Evolutionary conservation across 92 coral and sea anemone species (phyloP), one percentile per base, ranked within the genome.

Genomic region (Palythoa caribaeorum): DNA sequence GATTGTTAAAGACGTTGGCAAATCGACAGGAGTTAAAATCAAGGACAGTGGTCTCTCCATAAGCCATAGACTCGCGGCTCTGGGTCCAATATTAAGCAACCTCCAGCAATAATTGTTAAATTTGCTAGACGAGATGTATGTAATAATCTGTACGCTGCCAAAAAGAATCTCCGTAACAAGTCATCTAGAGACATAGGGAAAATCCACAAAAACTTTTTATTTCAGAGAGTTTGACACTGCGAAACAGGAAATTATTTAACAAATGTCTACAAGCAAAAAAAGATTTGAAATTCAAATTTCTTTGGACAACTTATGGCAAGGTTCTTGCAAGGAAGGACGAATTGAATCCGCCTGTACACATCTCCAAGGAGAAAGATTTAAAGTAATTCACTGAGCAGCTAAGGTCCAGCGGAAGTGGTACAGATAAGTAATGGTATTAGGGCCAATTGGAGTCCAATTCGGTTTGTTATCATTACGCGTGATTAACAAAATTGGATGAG

Each of bases 1-100:
- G 28, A 77, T 77, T 48, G 59, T 37, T 77, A 77, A 77, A 60
- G 21, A 37, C 38, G 83, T 77, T 77, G 83, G 83, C 15, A 77
- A 77, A 36, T 11, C 38, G 54, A 36, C 38, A n/a, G 38, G 62
- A 5, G 60, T 77, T 4, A 4, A 77, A 8, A 11, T 77, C 8
- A 11, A 20, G 20, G 83, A 77, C 62, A 39, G 10, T 77, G 83
- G 38, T 77, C 20, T 77, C 38, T 77, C 83, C 62, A 44, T 77
- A 37, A 77, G 83, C 62, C 65, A 77, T 44, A 28, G 19, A 10
- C 68, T 60, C 17, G n/a, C 68, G 19, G 68, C 68, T 60, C 17
- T 3, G 15, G 19, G 13, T 10, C 68, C 68, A 16, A 15, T 10
- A 2, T 16, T 15, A 10, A 60, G 68, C 68, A 16, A 60, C 17